Evolutionary conservation across 1,140 invertebrate genomes (phyloP), one percentile per base, ranked within the genome.

Genomic region (Leptinotarsa lineolata): DNA sequence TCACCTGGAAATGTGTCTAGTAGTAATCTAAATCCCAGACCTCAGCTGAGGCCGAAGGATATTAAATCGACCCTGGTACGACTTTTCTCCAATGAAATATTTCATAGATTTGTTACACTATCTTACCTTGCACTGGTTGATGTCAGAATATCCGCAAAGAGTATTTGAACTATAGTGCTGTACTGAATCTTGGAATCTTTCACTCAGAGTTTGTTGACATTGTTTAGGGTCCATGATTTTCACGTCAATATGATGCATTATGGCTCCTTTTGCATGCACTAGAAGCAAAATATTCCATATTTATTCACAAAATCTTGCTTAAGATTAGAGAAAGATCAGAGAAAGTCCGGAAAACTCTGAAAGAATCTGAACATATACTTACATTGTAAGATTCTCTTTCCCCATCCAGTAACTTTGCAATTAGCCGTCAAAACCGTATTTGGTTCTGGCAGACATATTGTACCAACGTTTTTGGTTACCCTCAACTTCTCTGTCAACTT

Each of bases 351-450:
- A 54, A 54, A 54, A 18, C 48, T 54, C 48, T 24, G n/a, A 48
- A 44, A 60, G 15, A 20, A 44, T 15, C 16, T 1, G 2, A 24
- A 67, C 15, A 13, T 18, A 21, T 44, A 84, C 88, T 88, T 87
- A 93, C 93, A 88, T 89, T 92, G 89, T 18, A 95, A 82, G 22
- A 93, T 89, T 74, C 89, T 87, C 82, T 94, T 94, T 70, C 93
- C 93, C 93, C 93, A 95, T 66, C 93, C 93, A 64, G 93, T 93
- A 4, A 91, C 89, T 4, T 93, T 90, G 77, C 93, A 95, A 60
- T 90, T 89, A 24, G 82, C 86, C 67, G 83, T 81, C 3, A 85
- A 82, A 4, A 82, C 76, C 6, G 82, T 78, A 16, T 88, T 87
- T 74, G 85, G 75, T 63, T 74, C 48, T 4, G 82, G 81, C 18